These are phyloP conservation scores for Potorous gilbertii DNA, from an alignment of 2,797 vertebrate genomes.

Conservation along the genomic window DNA sequence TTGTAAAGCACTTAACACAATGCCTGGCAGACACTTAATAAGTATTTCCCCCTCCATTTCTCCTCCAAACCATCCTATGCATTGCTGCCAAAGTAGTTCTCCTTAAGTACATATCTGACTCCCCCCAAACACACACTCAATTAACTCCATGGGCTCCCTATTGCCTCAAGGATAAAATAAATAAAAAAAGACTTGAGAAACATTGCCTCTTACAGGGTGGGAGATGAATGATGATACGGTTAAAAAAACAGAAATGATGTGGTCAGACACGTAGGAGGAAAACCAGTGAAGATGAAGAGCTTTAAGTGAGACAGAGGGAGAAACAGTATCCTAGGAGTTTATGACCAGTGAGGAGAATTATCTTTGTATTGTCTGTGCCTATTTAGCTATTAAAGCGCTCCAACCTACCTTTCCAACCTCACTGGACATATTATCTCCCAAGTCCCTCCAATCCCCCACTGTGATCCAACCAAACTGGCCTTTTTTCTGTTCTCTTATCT, in stretches of 20 bases:
- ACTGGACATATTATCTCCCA: no score
- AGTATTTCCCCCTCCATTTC: not conserved
- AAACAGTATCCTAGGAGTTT: no score
- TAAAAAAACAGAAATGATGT: not conserved
- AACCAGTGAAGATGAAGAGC: not conserved
- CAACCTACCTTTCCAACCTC: no score
- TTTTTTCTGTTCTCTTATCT: no score
- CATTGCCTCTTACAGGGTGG: no score
- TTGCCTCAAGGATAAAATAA: not conserved
- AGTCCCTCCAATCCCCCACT: no score
- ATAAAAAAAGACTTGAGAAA: not conserved
- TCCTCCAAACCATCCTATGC: not conserved
- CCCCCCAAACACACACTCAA: not conserved
- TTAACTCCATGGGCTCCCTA: not conserved
- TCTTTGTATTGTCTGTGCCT: not conserved
- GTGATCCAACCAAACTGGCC: no score
- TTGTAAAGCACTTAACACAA: not conserved
- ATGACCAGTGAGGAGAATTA: not conserved
- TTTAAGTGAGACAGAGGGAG: not conserved
- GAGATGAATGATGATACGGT: not conserved
- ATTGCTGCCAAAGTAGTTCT: not conserved
- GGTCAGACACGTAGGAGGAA: not conserved
- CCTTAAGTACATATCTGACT: no score
- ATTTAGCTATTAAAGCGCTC: no score
- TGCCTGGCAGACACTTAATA: not conserved